These are phyloP conservation scores for Avahi laniger DNA, from an alignment of 2,797 vertebrate species.

Conservation along the genomic window DNA sequence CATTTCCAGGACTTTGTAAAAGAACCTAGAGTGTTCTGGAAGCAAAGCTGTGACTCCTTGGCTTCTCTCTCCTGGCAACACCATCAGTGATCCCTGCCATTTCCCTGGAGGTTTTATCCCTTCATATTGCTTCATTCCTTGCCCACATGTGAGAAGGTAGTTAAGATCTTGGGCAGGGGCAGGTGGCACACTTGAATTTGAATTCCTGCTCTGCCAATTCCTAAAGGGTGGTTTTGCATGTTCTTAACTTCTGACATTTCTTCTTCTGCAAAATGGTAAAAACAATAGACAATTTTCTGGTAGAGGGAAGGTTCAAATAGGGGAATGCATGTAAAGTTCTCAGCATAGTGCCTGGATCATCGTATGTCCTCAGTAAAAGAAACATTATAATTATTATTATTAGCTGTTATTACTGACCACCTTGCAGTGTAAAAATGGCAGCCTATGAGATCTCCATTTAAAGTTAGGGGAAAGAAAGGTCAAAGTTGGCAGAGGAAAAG, in stretches of 20 bases:
- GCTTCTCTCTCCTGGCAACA: neutral
- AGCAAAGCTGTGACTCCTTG: neutral
- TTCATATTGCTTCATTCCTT: neutral
- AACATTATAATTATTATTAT: neutral
- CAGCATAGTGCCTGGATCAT: neutral
- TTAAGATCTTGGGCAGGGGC: neutral
- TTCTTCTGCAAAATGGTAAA: neutral
- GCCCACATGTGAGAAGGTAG: neutral
- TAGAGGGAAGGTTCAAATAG: neutral
- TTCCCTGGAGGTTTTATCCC: neutral
- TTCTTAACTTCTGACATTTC: neutral
- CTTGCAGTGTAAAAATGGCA: neutral
- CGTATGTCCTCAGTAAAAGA: neutral
- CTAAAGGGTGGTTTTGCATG: neutral
- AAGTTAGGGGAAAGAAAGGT: neutral
- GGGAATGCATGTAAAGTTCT: neutral
- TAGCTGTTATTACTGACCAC: neutral
- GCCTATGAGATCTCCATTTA: neutral
- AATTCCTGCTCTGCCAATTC: neutral
- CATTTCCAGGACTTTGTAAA: conserved; percentile 22
- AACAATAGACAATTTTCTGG: neutral
- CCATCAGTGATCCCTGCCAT: neutral
- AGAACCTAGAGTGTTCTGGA: neutral
- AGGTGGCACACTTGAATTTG: neutral
- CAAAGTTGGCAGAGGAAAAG: neutral